These are phyloP conservation scores for Ectemnius cavifrons DNA, from an alignment of 2,888 invertebrate genomes.

Conservation along the genomic window DNA sequence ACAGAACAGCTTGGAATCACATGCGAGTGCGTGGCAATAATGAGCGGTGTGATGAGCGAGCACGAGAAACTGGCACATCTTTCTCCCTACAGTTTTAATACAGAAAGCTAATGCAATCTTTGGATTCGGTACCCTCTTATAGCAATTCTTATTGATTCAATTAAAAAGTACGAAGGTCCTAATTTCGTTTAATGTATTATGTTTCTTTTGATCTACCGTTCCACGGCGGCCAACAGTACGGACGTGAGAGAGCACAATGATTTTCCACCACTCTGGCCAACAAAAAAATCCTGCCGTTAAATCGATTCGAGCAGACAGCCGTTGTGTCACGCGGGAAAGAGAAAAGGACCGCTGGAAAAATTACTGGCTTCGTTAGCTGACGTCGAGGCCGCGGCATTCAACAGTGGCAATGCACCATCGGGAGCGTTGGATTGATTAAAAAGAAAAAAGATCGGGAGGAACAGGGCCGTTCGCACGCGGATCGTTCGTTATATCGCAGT, in stretches of 20 bases:
- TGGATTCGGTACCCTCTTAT: no score
- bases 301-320: background rate
- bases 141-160: no score
- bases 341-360: background rate
- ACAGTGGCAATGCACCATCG: slow-evolving; percentile 33
- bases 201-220: no score
- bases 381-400: slow-evolving; percentile 10
- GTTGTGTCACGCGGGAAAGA: slow-evolving; percentile 3
- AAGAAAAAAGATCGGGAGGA: slow-evolving; percentile 15
- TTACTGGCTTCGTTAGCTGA: slow-evolving; percentile 23
- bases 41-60: slow-evolving; percentile 8
- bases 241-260: background rate
- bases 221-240: no score
- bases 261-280: background rate
- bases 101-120: no score
- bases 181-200: no score
- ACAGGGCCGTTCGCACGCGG: slow-evolving; percentile 34
- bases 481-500: slow-evolving; percentile 50
- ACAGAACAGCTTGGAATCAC: slow-evolving; percentile 33
- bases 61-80: slow-evolving; percentile 7
- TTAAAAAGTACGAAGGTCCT: no score
- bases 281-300: background rate
- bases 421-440: background rate
- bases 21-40: slow-evolving; percentile 31
- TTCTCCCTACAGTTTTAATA: no score